Conservation (phyloP, 2,797 vertebrate genomes). For the Rhyacichthys aspro region DNA sequence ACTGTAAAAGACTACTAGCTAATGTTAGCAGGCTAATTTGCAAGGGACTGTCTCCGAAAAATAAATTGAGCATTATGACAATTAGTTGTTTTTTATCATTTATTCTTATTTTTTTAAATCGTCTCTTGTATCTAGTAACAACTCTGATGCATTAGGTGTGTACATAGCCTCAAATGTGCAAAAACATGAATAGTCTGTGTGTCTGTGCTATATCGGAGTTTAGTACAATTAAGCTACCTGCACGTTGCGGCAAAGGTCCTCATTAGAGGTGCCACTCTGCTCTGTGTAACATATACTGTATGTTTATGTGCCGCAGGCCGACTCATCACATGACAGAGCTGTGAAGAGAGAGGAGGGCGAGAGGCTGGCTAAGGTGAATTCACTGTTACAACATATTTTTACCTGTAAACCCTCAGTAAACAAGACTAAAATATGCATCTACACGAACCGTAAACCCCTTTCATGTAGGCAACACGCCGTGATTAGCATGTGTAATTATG, state of each 20-base stretch:
- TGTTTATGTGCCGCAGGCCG: constrained; percentile 79
- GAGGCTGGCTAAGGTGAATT: constrained; percentile 89
- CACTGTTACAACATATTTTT: neutral
- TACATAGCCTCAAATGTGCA: too few species aligned
- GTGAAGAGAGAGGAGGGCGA: constrained; percentile 94
- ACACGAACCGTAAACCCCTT: neutral
- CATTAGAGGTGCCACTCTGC: neutral
- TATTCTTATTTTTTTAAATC: too few species aligned
- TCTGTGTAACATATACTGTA: constrained; percentile 2
- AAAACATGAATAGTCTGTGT: too few species aligned
- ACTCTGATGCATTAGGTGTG: too few species aligned
- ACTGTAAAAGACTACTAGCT: too few species aligned
- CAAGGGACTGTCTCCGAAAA: too few species aligned
- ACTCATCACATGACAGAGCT: constrained; percentile 86
- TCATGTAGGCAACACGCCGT: neutral
- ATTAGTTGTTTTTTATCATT: too few species aligned
- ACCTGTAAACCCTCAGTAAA: constrained; percentile 4
- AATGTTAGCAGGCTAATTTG: too few species aligned
- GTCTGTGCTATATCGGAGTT: too few species aligned
- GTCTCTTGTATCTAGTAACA: too few species aligned
- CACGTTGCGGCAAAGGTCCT: neutral
- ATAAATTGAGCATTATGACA: too few species aligned
- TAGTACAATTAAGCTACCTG: too few species aligned
- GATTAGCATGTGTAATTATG: constrained; percentile 37
- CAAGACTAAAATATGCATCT: neutral